Evolutionary conservation across 1,140 invertebrate species (phyloP).

Genomic region (Thaumatotibia leucotreta): DNA sequence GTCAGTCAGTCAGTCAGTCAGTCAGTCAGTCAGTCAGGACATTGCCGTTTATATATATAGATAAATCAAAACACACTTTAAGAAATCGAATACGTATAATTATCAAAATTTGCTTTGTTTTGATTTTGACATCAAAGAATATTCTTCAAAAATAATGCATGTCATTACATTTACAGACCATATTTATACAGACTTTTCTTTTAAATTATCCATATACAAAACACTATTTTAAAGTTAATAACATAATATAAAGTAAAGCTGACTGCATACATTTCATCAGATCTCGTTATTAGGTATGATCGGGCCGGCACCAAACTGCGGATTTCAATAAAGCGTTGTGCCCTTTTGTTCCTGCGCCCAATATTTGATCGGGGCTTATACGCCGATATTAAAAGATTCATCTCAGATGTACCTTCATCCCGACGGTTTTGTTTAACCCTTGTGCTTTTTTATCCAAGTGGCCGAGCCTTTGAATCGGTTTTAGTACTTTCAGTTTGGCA

Average conservation of each 20-base stretch:
- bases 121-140: no score
- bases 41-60: no score
- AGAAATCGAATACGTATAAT: no score
- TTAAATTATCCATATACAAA: no score
- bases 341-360: constrained; percentile 66
- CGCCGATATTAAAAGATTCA: constrained; percentile 65
- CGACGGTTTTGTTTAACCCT: constrained; percentile 21
- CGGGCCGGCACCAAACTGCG: constrained; percentile 43
- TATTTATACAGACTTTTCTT: no score
- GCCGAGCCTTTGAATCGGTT: not conserved
- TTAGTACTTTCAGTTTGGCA: not conserved
- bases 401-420: constrained; percentile 51
- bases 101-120: no score
- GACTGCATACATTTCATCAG: constrained; percentile 17
- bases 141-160: no score
- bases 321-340: constrained; percentile 65
- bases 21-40: no score
- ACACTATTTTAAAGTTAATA: no score
- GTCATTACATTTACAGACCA: no score
- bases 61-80: no score
- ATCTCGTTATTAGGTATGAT: constrained; percentile 43
- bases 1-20: no score
- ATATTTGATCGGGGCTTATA: constrained; percentile 55
- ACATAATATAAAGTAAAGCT: constrained; percentile 13
- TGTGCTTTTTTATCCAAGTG: not conserved